phyloP scores from a whole-genome alignment of 2,113 vertebrate species.

The human (Homo sapiens) region GRCh38 chr5:1110001-1110500 shows the following conservation, averaged over 20 bases:
- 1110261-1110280: fast-evolving
- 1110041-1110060: too few species aligned
- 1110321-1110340: background rate
- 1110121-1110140: fast-evolving
- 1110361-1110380: background rate
- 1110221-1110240: background rate
- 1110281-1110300: background rate
- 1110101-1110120: background rate
- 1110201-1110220: background rate
- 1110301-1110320: background rate
- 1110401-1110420: fast-evolving
- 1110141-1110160: too few species aligned
- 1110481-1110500: background rate
- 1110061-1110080: fast-evolving
- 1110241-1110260: background rate
- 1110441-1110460: too few species aligned
- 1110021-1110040: fast-evolving
- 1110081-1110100: background rate
- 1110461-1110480: background rate
- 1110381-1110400: background rate
- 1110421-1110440: background rate
- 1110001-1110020: background rate
- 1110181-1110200: fast-evolving
- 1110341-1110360: background rate
- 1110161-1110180: background rate